Conservation (phyloP, 2,797 vertebrate genomes). For the Gymnopithys bicolor region DNA sequence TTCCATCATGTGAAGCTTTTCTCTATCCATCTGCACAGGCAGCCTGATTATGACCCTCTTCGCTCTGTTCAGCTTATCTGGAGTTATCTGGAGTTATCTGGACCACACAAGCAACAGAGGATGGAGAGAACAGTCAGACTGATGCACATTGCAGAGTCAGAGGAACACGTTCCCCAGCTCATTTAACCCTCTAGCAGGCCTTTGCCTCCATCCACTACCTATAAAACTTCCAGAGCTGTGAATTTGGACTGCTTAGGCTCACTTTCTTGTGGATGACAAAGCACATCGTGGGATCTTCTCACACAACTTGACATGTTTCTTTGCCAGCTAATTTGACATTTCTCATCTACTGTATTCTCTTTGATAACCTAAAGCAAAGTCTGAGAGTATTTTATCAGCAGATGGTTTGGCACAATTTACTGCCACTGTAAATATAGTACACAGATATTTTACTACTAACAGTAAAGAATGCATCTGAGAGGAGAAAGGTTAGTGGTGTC, state of each 20-base stretch:
- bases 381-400: neutral
- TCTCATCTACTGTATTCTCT: neutral
- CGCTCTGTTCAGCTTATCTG: neutral
- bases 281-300: neutral
- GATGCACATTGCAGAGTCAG: neutral
- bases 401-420: neutral
- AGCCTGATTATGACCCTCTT: neutral
- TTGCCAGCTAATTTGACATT: neutral
- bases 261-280: neutral
- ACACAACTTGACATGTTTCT: neutral
- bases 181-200: conserved; percentile 6
- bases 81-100: conserved; percentile 28
- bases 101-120: neutral
- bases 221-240: neutral
- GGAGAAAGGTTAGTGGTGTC: neutral
- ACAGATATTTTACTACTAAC: neutral
- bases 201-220: neutral
- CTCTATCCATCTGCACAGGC: neutral
- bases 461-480: neutral
- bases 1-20: neutral
- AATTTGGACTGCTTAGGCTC: neutral
- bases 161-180: neutral
- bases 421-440: neutral
- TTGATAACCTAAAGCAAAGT: neutral
- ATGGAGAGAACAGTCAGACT: neutral